Conservation (phyloP, 2,797 vertebrate species). For the Sparidentex hasta region DNA sequence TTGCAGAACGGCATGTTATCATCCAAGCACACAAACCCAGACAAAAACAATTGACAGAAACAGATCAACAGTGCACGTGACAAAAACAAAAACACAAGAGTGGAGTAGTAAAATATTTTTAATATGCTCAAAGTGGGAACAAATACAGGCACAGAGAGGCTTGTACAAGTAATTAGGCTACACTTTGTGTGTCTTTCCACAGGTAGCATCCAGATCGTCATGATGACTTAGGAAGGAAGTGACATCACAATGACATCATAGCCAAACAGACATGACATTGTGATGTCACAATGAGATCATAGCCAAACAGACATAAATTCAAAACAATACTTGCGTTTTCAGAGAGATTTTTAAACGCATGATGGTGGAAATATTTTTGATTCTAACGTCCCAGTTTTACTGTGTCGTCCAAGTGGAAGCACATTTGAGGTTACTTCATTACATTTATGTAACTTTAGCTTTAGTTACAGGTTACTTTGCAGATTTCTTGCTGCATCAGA, state of each 20-base stretch:
- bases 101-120: neutral
- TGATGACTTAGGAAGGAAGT: neutral
- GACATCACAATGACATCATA: neutral
- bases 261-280: neutral
- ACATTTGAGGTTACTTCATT: no score
- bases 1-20: slow-evolving; percentile 3
- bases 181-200: neutral
- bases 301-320: neutral
- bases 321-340: neutral
- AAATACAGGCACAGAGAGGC: neutral
- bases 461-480: no score
- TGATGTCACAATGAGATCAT: no score
- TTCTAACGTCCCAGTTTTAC: neutral
- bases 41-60: neutral
- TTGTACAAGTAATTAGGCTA: neutral
- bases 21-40: slow-evolving; percentile 6
- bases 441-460: no score
- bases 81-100: no score
- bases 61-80: neutral
- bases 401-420: neutral
- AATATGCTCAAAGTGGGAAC: neutral
- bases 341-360: neutral
- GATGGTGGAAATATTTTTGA: neutral
- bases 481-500: no score
- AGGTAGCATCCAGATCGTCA: neutral